Conservation (phyloP, 2,888 invertebrate species). For the Eupithecia vulgata region DNA sequence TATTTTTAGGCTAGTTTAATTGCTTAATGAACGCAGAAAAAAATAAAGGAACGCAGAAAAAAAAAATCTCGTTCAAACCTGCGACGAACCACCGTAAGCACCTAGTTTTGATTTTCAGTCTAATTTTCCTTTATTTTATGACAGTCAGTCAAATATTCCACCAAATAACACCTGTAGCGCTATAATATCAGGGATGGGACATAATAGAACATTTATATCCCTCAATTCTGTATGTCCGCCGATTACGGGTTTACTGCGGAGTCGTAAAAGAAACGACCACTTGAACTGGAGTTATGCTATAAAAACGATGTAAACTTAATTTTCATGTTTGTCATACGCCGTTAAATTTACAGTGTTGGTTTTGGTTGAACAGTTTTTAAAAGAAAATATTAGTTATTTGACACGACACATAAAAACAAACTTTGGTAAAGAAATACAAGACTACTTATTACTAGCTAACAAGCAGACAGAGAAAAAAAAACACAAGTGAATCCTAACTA, state of each 20-base stretch:
- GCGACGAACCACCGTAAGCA: too few species aligned
- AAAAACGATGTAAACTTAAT: slow-evolving; percentile 48
- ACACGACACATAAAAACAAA: too few species aligned
- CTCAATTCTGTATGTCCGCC: slow-evolving; percentile 51
- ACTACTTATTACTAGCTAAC: too few species aligned
- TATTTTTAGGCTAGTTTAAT: too few species aligned
- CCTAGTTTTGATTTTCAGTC: neutral
- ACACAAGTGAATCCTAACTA: too few species aligned
- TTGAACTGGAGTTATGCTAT: slow-evolving; percentile 49
- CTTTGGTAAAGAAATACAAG: too few species aligned
- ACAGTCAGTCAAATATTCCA: neutral
- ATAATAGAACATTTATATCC: slow-evolving; percentile 47
- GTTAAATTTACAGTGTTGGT: slow-evolving; percentile 24
- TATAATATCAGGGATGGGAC: slow-evolving; percentile 2
- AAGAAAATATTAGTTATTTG: neutral
- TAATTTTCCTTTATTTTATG: neutral
- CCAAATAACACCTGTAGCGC: slow-evolving; percentile 4
- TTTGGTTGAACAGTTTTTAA: neutral
- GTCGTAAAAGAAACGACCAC: slow-evolving; percentile 54
- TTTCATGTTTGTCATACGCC: slow-evolving; percentile 38
- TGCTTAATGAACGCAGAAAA: too few species aligned
- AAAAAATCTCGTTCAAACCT: too few species aligned
- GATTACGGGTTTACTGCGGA: slow-evolving; percentile 59
- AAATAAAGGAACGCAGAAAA: too few species aligned
- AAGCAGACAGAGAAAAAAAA: too few species aligned